Evolutionary conservation across 2,888 invertebrate species (phyloP).

Genomic region (Limnephilus lunatus): DNA sequence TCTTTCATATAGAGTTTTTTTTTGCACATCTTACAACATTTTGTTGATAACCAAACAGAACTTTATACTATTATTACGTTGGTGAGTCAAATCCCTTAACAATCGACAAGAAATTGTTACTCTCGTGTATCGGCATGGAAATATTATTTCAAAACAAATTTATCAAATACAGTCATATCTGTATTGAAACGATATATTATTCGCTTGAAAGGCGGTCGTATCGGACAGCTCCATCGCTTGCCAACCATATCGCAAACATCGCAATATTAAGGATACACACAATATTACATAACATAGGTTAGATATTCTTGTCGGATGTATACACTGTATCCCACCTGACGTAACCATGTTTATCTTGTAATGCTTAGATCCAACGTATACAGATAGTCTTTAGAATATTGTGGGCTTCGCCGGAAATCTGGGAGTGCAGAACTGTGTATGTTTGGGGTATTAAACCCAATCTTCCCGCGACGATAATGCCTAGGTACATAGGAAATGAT

Average conservation of each 20-base stretch:
- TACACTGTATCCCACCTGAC: not conserved
- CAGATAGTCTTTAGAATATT: not conserved
- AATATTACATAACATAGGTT: not conserved
- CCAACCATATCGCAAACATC: not conserved
- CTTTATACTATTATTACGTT: not conserved
- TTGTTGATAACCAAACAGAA: no score
- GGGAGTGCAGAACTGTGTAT: not conserved
- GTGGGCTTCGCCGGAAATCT: not conserved
- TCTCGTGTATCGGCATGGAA: not conserved
- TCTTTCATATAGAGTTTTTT: no score
- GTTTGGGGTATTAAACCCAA: not conserved
- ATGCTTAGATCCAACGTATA: not conserved
- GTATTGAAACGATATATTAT: not conserved
- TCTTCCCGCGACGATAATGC: no score
- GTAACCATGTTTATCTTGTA: not conserved
- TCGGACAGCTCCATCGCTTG: not conserved
- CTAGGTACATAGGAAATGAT: no score
- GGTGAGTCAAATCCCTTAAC: not conserved
- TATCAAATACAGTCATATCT: not conserved
- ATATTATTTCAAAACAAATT: not conserved
- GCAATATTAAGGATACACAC: not conserved
- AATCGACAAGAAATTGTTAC: not conserved
- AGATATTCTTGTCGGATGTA: not conserved
- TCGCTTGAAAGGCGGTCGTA: not conserved
- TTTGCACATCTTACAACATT: no score